These are phyloP conservation scores for Anaspis maculata DNA, from an alignment of 2,888 invertebrate species.

Conservation along the genomic window DNA sequence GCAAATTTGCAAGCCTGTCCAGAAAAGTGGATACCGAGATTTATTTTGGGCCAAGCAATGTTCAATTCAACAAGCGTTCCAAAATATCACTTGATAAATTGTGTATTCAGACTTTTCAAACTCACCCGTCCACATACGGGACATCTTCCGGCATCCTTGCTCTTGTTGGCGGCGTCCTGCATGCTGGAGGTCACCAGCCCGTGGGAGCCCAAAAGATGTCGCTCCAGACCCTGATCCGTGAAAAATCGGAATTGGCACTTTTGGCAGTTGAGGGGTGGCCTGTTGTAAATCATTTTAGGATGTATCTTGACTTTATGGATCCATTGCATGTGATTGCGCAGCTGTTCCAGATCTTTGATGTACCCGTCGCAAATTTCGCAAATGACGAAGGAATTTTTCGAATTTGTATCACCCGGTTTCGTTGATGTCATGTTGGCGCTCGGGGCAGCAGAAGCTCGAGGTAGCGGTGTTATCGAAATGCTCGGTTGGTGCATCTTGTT, in stretches of 20 bases:
- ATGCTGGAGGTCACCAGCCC: slow-evolving; percentile 92
- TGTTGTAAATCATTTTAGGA: slow-evolving; percentile 91
- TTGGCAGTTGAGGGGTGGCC: slow-evolving; percentile 91
- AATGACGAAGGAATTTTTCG: slow-evolving; percentile 80
- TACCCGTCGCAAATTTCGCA: slow-evolving; percentile 97
- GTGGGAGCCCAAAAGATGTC: slow-evolving; percentile 90
- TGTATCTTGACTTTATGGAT: slow-evolving; percentile 96
- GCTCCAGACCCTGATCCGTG: slow-evolving; percentile 91
- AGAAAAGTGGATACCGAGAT: background rate
- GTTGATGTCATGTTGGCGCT: slow-evolving; percentile 38
- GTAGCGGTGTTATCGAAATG: slow-evolving; percentile 80
- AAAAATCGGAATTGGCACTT: slow-evolving; percentile 96
- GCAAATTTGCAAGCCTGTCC: too few species aligned
- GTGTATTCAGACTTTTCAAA: background rate
- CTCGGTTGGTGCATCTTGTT: slow-evolving; percentile 64
- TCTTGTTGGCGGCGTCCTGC: slow-evolving; percentile 92
- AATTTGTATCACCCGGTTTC: slow-evolving; percentile 48
- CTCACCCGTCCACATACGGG: slow-evolving; percentile 89
- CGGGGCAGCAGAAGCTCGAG: slow-evolving; percentile 36
- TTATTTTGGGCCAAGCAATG: background rate
- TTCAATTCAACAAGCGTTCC: background rate
- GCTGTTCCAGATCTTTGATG: slow-evolving; percentile 84
- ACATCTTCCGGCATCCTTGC: slow-evolving; percentile 89
- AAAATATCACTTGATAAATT: background rate
- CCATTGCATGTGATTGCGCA: slow-evolving; percentile 96